phyloP scores from a whole-genome alignment of 2,888 invertebrate species.

The Exocentrus adspersus region DNA sequence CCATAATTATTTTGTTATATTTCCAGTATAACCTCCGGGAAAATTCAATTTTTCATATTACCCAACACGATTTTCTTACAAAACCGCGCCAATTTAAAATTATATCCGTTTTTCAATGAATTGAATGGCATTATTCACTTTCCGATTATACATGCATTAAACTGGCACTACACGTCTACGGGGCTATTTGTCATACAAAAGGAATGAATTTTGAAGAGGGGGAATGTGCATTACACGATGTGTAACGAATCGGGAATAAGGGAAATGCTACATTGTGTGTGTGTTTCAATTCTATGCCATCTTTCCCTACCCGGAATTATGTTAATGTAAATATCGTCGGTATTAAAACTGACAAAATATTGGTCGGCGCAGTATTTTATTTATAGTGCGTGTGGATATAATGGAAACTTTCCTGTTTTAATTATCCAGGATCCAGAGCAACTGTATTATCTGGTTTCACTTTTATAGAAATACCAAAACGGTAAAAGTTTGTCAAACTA shows the following conservation, averaged over 20 bases:
- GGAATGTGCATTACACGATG: slow-evolving; percentile 46
- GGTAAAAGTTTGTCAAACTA: too few relatives aligned
- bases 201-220: slow-evolving; percentile 51
- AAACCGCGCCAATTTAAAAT: not conserved
- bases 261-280: slow-evolving; percentile 24
- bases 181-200: slow-evolving; percentile 50
- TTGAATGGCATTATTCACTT: slow-evolving; percentile 7
- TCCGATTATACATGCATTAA: slow-evolving; percentile 9
- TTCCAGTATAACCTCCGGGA: too few relatives aligned
- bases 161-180: slow-evolving; percentile 37
- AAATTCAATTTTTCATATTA: not conserved
- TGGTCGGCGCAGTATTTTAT: not conserved
- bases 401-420: too few relatives aligned
- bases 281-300: slow-evolving; percentile 19
- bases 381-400: not conserved
- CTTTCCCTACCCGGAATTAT: slow-evolving; percentile 16
- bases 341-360: slow-evolving; percentile 20
- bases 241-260: slow-evolving; percentile 47
- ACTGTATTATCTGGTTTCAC: too few relatives aligned
- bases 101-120: slow-evolving; percentile 10
- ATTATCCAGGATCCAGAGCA: too few relatives aligned
- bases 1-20: too few relatives aligned
- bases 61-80: not conserved
- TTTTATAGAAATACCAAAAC: too few relatives aligned
- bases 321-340: slow-evolving; percentile 12